Base-by-base conservation (phyloP, 2,888 invertebrate species). In the Archips xylosteana region DNA sequence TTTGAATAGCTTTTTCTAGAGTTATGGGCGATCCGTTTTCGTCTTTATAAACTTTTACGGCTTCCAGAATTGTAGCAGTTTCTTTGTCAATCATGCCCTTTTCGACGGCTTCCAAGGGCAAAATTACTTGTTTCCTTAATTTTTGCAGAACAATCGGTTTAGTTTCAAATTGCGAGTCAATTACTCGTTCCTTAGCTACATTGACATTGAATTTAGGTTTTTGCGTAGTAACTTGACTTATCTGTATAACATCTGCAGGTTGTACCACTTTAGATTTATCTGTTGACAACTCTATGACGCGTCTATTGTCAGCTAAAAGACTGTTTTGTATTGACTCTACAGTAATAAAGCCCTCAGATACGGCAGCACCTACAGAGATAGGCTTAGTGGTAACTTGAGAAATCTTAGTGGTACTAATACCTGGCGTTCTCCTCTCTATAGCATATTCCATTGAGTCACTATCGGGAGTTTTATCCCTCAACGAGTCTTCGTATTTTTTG, bases 11-110 rank as follows among this genome's bases (percentile, higher is more conserved):
- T 85, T 97, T 97, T 70, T 95, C 95, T n/a, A 99, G 95, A 32
- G 96, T 96, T 45, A 97, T 89, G 2, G 95, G 92, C 66, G 96
- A 95, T 10, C 96, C 96, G 70, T 95, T 95, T 42, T 93, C 89
- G 77, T 95, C 94, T 71, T 94, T 94, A 78, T 95, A 96, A 39
- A 94, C 94, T 61, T 95, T 95, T 2, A 96, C 94, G 61, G 95
- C 91, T 78, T 96, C 95, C 61, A 98, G 92, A 62, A 97, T 94
- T 65, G 96, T 92, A 0, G 97, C 97, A 0, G 98, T 98, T 78
- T 95, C 95, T 77, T 95, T 92, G 86, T 99, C 97, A 74, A 98
- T 96, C 61, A 98, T 93, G 39, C 97, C 97, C 85, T 96, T 96
- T 79, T 97, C 96, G 1, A 97, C 88, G 0, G 98, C 98, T 86